A percentile compares a stretch with the other conserved stretches of the same genome.
Conservation (phyloP, 1,140 invertebrate species). For the Trichomalopsis sarcophagae region DNA sequence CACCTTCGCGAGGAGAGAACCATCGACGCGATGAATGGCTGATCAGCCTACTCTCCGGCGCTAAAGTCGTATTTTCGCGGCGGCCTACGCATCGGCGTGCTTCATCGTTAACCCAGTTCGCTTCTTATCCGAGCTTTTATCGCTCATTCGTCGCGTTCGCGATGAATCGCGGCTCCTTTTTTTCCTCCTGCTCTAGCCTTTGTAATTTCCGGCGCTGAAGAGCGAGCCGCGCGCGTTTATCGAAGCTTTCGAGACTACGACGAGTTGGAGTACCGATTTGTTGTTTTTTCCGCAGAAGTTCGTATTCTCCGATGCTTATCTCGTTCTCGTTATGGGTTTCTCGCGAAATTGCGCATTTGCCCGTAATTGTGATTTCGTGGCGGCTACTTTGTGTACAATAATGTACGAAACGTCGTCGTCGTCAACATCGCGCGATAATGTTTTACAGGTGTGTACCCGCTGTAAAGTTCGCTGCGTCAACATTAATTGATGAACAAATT, state of each 20-base stretch:
- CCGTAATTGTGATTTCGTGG: neutral
- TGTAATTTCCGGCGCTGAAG: neutral
- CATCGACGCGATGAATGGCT: too few species aligned
- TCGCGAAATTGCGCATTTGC: neutral
- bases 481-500: neutral
- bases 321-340: neutral
- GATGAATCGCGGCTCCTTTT: conserved; percentile 7
- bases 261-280: neutral
- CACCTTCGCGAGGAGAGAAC: too few species aligned
- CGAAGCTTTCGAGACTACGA: neutral
- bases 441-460: neutral
- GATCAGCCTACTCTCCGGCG: too few species aligned
- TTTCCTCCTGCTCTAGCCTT: neutral
- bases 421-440: neutral
- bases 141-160: conserved; percentile 3
- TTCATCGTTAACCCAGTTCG: conserved; percentile 32
- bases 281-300: neutral
- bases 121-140: conserved; percentile 13
- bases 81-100: neutral
- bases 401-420: neutral
- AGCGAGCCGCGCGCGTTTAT: neutral
- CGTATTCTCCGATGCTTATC: neutral
- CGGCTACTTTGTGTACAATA: neutral
- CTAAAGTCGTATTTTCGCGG: too few species aligned
- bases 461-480: neutral